A percentile compares a stretch with the other conserved stretches of the same genome.
Conservation (phyloP, 2,797 vertebrate genomes). For the Sebastes iracundus region DNA sequence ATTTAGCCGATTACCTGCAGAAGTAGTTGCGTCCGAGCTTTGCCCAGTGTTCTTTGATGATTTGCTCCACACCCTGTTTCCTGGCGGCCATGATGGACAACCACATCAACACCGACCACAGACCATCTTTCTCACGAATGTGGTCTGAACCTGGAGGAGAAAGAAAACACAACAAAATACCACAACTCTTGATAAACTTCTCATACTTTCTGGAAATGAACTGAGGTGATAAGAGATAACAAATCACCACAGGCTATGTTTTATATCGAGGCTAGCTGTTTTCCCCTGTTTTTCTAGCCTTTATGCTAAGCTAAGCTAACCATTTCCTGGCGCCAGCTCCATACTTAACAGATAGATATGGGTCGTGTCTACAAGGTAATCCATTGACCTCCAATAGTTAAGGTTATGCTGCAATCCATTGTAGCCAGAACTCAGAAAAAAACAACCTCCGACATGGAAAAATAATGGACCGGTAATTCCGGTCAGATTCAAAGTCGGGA, state of each 20-base stretch:
- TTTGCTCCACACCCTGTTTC: conserved; percentile 94
- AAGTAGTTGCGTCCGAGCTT: conserved; percentile 96
- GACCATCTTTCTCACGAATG: conserved; percentile 96
- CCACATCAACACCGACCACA: conserved; percentile 97
- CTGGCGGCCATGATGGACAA: conserved; percentile 93
- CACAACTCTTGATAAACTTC: neutral
- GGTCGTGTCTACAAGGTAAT: too few relatives aligned
- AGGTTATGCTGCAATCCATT: too few relatives aligned
- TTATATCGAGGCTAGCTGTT: neutral
- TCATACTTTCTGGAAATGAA: neutral
- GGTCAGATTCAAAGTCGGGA: neutral
- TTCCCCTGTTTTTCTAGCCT: neutral
- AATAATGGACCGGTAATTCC: too few relatives aligned
- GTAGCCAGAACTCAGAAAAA: too few relatives aligned
- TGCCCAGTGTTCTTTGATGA: conserved; percentile 95
- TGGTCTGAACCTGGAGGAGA: conserved; percentile 91
- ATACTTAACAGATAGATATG: too few relatives aligned
- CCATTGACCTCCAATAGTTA: too few relatives aligned
- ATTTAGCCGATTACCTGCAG: conserved; percentile 87
- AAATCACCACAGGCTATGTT: neutral
- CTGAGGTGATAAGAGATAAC: neutral
- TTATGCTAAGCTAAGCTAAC: neutral
- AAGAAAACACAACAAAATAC: neutral
- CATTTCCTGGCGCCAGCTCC: too few relatives aligned
- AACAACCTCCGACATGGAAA: too few relatives aligned